Percentiles rank a stretch among this genome's conserved stretches.
Conservation (phyloP, 2,113 vertebrate species). For the Sardina pilchardus region DNA sequence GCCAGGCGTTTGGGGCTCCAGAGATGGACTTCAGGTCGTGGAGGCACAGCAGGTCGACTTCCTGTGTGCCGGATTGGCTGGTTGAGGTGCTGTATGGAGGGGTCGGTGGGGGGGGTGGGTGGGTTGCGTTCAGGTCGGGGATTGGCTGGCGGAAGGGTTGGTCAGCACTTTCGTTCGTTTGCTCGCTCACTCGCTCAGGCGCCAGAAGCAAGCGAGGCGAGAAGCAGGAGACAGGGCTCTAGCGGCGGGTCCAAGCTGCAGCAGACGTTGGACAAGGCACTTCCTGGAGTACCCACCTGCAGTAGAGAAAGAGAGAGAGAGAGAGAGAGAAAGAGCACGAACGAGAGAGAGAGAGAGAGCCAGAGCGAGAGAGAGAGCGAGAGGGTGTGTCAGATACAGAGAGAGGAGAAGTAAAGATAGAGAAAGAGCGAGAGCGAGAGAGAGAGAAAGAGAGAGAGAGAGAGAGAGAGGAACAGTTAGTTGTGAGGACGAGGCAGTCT, state of each 20-base stretch:
- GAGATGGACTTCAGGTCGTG: not conserved
- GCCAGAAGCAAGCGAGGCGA: constrained; percentile 50
- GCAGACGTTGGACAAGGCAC: constrained; percentile 78
- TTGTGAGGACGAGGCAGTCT: not conserved
- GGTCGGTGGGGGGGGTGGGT: constrained; percentile 16
- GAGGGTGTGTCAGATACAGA: not conserved
- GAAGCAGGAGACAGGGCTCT: constrained; percentile 70
- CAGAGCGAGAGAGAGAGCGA: constrained; percentile 22
- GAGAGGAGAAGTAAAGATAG: not conserved
- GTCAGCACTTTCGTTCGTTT: not conserved
- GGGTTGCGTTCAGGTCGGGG: constrained; percentile 27
- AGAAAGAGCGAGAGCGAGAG: constrained; percentile 1
- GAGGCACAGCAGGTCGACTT: not conserved
- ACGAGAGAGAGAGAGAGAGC: constrained; percentile 21
- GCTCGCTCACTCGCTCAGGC: not conserved
- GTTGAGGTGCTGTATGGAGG: not conserved
- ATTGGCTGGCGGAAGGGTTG: constrained; percentile 20
- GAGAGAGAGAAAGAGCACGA: constrained; percentile 8
- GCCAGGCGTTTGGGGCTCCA: not conserved
- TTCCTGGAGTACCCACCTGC: constrained; percentile 64
- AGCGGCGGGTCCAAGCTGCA: constrained; percentile 79
- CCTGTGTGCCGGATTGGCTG: not conserved
- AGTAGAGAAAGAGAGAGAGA: constrained; percentile 31
- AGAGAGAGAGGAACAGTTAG: not conserved
- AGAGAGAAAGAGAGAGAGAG: not conserved